Conservation (phyloP, 2,888 invertebrate species). For the Hydroisotoma schaefferi region DNA sequence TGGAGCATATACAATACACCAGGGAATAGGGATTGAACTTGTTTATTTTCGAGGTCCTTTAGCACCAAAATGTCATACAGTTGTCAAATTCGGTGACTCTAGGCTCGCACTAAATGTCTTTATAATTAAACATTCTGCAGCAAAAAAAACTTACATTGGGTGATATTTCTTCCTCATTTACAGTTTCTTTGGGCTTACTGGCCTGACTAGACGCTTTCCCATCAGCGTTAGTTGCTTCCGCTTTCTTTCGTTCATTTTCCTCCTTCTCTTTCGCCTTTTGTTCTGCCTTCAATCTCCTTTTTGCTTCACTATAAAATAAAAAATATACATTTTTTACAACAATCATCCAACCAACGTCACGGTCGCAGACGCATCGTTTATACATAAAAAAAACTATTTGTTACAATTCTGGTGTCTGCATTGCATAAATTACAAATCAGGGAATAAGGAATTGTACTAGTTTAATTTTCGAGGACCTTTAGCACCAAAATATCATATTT, state of each 20-base stretch:
- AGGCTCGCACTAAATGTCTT: no score
- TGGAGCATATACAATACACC: no score
- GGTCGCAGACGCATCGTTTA: background rate
- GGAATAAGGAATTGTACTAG: background rate
- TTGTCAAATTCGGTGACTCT: no score
- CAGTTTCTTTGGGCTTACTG: constrained; percentile 50
- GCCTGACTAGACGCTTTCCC: constrained; percentile 39
- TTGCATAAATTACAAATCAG: background rate
- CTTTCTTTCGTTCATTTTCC: constrained; percentile 60
- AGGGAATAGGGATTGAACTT: no score
- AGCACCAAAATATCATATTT: background rate
- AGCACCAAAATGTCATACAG: no score
- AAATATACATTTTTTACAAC: constrained; percentile 12
- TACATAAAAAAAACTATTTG: no score
- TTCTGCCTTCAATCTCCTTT: constrained; percentile 84
- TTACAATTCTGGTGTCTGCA: background rate
- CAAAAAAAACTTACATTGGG: constrained; percentile 65
- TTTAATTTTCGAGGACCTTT: constrained; percentile 2
- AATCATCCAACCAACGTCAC: background rate
- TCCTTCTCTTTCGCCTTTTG: constrained; percentile 89
- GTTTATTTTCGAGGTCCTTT: no score
- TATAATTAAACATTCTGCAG: constrained; percentile 7
- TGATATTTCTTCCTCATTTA: constrained; percentile 75
- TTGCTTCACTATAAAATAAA: constrained; percentile 73
- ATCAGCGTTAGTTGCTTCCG: constrained; percentile 54